Evolutionary conservation across 1,140 invertebrate species (phyloP).

Genomic region (Asobara japonica): DNA sequence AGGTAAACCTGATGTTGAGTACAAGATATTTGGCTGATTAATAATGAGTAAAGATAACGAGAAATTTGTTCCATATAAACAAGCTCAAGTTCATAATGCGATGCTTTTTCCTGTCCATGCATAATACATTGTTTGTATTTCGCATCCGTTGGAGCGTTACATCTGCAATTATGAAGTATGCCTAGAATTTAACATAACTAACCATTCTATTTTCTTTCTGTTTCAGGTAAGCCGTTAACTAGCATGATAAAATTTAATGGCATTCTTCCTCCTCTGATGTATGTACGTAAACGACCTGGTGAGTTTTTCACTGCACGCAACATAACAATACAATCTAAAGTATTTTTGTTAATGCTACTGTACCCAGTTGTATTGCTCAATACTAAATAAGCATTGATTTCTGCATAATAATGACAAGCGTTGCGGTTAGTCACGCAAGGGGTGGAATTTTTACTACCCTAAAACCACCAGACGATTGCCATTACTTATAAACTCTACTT

Average conservation of each 20-base stretch:
- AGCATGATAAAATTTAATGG: neutral
- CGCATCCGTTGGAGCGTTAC: neutral
- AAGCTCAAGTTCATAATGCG: too few species aligned
- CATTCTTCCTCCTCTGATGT: neutral
- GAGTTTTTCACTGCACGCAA: neutral
- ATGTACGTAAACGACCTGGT: neutral
- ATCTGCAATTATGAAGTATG: too few species aligned
- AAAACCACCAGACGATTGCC: neutral
- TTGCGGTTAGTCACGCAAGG: constrained; percentile 18
- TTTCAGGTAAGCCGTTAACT: neutral
- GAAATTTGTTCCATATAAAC: too few species aligned
- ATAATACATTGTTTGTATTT: too few species aligned
- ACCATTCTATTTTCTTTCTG: neutral
- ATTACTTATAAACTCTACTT: neutral
- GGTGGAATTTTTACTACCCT: neutral
- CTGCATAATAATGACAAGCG: constrained; percentile 19
- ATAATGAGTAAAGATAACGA: too few species aligned
- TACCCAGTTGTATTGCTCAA: constrained; percentile 2
- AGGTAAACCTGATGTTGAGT: too few species aligned
- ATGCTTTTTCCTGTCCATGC: too few species aligned
- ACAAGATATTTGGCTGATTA: too few species aligned
- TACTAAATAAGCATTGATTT: constrained; percentile 30
- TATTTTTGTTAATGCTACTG: neutral
- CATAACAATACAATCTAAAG: neutral
- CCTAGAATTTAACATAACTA: neutral